Conservation (phyloP, 1,140 invertebrate species). For the Polypedilum vanderplanki region DNA sequence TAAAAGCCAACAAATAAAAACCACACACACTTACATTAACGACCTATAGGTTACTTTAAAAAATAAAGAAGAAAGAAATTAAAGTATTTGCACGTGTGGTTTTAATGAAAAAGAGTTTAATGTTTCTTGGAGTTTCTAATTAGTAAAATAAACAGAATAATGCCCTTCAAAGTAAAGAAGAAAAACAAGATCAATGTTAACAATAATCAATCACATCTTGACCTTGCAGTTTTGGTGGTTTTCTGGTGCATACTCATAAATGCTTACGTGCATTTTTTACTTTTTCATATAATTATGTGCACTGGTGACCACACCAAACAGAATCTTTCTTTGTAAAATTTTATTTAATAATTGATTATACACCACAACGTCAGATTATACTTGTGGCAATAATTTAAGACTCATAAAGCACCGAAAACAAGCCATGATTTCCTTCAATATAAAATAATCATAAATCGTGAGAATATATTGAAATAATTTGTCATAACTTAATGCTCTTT, state of each 20-base stretch:
- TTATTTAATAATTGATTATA: too few species aligned
- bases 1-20: not conserved
- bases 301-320: not conserved
- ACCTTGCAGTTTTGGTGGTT: not conserved
- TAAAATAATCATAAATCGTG: too few species aligned
- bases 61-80: not conserved
- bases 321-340: too few species aligned
- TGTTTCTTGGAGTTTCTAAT: not conserved
- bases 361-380: too few species aligned
- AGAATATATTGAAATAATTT: too few species aligned
- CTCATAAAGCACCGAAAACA: too few species aligned
- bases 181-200: constrained; percentile 24
- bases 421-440: too few species aligned
- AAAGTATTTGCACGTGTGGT: not conserved
- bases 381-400: too few species aligned
- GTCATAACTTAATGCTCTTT: too few species aligned
- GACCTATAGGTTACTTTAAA: not conserved
- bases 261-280: not conserved
- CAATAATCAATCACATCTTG: not conserved
- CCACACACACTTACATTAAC: not conserved
- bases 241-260: constrained; percentile 1
- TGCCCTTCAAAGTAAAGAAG: not conserved
- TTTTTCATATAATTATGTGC: not conserved
- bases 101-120: not conserved
- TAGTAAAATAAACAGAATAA: not conserved